phyloP scores from a whole-genome alignment of 1,140 invertebrate species.

The Nasonia giraulti region DNA sequence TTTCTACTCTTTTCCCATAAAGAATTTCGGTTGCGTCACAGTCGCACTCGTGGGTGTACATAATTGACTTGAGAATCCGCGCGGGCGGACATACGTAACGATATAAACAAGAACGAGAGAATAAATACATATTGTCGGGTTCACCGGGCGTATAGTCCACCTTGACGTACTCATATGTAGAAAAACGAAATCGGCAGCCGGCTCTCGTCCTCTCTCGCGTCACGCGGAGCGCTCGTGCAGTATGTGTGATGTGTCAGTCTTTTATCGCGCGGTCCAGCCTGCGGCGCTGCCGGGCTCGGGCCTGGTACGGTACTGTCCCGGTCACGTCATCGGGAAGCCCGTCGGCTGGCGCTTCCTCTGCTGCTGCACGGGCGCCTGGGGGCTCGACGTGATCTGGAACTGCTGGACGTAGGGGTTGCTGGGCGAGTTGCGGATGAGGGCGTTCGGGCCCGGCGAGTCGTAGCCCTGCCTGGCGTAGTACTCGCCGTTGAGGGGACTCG shows the following conservation, averaged over 20 bases:
- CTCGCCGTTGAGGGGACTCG: slow-evolving; percentile 62
- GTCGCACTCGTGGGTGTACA: neutral
- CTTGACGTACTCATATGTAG: neutral
- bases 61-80: neutral
- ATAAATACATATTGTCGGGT: neutral
- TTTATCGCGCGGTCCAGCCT: slow-evolving; percentile 64
- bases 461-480: slow-evolving; percentile 59
- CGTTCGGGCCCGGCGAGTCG: slow-evolving; percentile 52
- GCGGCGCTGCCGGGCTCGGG: neutral
- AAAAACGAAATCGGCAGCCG: neutral
- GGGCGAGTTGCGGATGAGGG: slow-evolving; percentile 11
- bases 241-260: slow-evolving; percentile 64
- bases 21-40: neutral
- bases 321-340: slow-evolving; percentile 72
- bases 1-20: neutral
- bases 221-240: no score
- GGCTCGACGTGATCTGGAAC: slow-evolving; percentile 64
- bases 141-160: neutral
- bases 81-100: neutral
- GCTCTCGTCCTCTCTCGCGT: neutral
- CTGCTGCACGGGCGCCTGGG: slow-evolving; percentile 63
- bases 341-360: slow-evolving; percentile 53
- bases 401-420: slow-evolving; percentile 68
- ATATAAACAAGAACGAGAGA: neutral
- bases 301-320: slow-evolving; percentile 48